phyloP scores from a whole-genome alignment of 2,888 invertebrate genomes.

The Zaprionus bogoriensis region DNA sequence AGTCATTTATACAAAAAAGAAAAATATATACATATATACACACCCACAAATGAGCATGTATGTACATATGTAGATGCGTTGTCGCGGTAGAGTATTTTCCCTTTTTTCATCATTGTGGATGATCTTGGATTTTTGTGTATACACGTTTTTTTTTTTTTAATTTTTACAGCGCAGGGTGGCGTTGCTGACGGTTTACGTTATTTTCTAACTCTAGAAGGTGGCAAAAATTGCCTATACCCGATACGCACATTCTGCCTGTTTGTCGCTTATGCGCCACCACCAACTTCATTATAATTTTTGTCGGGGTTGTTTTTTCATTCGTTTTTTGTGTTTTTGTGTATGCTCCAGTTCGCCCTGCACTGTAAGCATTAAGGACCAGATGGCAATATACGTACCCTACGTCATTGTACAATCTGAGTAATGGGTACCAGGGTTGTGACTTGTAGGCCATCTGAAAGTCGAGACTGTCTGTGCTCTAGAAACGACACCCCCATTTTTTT shows the following conservation, averaged over 20 bases:
- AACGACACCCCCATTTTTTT: conserved; percentile 65
- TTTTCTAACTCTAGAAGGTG: conserved; percentile 60
- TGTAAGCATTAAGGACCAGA: no score
- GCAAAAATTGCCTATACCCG: conserved; percentile 59
- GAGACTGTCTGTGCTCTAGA: conserved; percentile 15
- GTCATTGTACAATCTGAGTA: no score
- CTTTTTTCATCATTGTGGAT: conserved; percentile 55
- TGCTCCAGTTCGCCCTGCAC: conserved; percentile 49
- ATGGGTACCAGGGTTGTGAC: not conserved
- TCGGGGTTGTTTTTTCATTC: conserved; percentile 74
- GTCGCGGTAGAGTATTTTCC: no score
- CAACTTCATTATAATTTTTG: conserved; percentile 76
- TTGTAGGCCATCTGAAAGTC: conserved; percentile 25
- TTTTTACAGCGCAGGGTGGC: conserved; percentile 59
- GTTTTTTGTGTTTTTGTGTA: conserved; percentile 40
- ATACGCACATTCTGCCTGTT: conserved; percentile 52
- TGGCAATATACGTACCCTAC: no score
- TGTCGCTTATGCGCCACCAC: conserved; percentile 60
- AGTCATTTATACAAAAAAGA: not conserved
- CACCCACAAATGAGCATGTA: no score
- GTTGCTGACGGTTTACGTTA: conserved; percentile 44
- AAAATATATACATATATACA: no score
- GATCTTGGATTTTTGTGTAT: conserved; percentile 63
- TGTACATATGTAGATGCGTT: no score
- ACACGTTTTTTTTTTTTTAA: conserved; percentile 62